A percentile compares a stretch with the other conserved stretches of the same genome.
These are phyloP conservation scores for Momotus momota DNA, from an alignment of 2,797 vertebrate genomes.

Conservation along the genomic window DNA sequence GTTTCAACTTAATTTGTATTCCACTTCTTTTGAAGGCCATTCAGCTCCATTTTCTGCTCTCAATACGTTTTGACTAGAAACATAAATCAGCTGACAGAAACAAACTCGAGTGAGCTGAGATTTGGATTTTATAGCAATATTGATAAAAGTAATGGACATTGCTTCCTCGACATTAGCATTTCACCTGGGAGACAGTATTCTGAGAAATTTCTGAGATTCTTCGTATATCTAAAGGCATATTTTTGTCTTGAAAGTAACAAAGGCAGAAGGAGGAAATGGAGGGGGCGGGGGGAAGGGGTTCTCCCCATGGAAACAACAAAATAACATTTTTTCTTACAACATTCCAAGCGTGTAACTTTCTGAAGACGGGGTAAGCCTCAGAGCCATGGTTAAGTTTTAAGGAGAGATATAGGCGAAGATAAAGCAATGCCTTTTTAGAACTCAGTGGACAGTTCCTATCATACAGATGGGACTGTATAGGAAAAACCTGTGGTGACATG, in stretches of 20 bases:
- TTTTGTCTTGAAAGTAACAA: not conserved
- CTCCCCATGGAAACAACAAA: not conserved
- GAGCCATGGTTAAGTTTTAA: not conserved
- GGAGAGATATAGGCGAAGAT: not conserved
- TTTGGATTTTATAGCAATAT: constrained; percentile 31
- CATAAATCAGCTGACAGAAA: constrained; percentile 47
- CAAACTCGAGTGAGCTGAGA: not conserved
- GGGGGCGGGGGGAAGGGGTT: fast-evolving
- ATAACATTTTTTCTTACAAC: not conserved
- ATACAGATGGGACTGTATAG: not conserved
- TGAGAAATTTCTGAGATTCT: not conserved
- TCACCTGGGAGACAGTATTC: not conserved
- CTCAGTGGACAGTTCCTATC: not conserved
- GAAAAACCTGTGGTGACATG: not conserved
- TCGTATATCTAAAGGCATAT: not conserved
- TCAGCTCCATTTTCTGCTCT: constrained; percentile 19
- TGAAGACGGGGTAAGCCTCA: not conserved
- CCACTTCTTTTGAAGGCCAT: not conserved
- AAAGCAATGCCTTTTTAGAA: not conserved
- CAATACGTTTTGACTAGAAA: constrained; percentile 19
- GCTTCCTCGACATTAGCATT: not conserved
- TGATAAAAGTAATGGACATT: constrained; percentile 32
- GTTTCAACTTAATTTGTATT: not conserved
- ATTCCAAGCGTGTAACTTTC: not conserved
- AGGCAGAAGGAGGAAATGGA: not conserved